Evolutionary conservation across 1,140 invertebrate genomes (phyloP).

Genomic region (Heliconius nattereri): DNA sequence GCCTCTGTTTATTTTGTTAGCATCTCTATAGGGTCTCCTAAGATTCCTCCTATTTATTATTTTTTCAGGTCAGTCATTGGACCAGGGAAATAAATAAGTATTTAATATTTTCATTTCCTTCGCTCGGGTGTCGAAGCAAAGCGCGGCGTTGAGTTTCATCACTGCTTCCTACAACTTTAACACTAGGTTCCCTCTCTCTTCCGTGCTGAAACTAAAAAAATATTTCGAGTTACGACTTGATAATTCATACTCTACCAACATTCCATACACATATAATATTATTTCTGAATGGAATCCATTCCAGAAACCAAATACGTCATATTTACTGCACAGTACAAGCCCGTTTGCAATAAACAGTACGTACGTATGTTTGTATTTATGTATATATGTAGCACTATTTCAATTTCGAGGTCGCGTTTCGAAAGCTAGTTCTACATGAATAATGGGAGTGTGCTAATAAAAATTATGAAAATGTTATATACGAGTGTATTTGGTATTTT

Average conservation of each 20-base stretch:
- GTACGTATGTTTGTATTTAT: no score
- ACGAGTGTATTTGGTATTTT: not conserved
- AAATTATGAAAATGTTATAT: conserved; percentile 1
- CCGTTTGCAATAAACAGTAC: conserved; percentile 29
- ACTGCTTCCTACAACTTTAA: no score
- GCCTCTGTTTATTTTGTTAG: no score
- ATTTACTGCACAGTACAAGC: conserved; percentile 16
- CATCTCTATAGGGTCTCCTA: no score
- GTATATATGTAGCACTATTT: conserved; percentile 17
- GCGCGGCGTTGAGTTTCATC: no score
- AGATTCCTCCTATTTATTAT: no score
- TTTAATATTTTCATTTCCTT: no score
- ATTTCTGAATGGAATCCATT: conserved; percentile 11
- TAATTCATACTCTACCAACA: not conserved
- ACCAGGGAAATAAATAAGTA: no score
- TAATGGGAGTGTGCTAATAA: not conserved
- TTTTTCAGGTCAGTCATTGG: no score
- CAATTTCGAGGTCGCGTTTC: conserved; percentile 22
- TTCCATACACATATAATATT: not conserved
- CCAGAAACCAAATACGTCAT: conserved; percentile 18
- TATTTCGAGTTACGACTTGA: not conserved
- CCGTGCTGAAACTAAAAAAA: no score
- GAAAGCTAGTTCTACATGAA: not conserved
- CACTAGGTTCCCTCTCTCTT: no score
- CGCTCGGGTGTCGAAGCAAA: no score